Evolutionary conservation across 2,797 vertebrate species (phyloP).

Genomic region (Thaleichthys pacificus): DNA sequence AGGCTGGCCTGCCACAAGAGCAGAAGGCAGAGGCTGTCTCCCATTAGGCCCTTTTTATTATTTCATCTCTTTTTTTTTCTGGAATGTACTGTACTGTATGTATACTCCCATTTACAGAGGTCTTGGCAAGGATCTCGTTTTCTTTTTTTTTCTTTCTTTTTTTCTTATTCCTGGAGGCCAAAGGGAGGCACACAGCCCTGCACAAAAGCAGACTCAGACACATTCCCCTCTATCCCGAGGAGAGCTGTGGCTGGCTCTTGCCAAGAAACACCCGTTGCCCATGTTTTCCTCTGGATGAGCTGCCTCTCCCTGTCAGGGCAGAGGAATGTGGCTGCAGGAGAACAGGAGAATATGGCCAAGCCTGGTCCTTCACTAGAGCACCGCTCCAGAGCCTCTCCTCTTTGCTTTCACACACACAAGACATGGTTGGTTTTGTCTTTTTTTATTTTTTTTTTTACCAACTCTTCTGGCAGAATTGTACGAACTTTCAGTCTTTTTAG

Average conservation of each 20-base stretch:
- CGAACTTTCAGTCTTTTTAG: neutral
- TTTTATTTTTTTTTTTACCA: neutral
- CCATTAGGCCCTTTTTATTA: slow-evolving; percentile 42
- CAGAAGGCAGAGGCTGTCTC: slow-evolving; percentile 47
- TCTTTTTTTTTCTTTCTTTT: slow-evolving; percentile 15
- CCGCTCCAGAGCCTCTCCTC: neutral
- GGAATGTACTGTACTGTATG: slow-evolving; percentile 38
- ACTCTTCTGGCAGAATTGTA: neutral
- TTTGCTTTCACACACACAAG: slow-evolving; percentile 4
- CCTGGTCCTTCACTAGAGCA: neutral
- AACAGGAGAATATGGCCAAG: slow-evolving; percentile 36
- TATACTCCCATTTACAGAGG: slow-evolving; percentile 53
- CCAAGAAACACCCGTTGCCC: slow-evolving; percentile 58
- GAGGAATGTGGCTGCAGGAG: slow-evolving; percentile 39
- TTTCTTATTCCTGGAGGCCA: slow-evolving; percentile 36
- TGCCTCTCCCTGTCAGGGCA: slow-evolving; percentile 40
- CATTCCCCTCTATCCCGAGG: slow-evolving; percentile 57
- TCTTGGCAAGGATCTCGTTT: slow-evolving; percentile 42
- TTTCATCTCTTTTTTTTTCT: slow-evolving; percentile 43
- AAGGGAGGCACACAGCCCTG: slow-evolving; percentile 40
- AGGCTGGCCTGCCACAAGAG: slow-evolving; percentile 55
- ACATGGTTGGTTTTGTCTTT: neutral
- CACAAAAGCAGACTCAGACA: slow-evolving; percentile 56
- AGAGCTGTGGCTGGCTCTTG: slow-evolving; percentile 31
- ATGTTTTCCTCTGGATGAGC: slow-evolving; percentile 46